Evolutionary conservation across 2,113 vertebrate species (phyloP), one percentile per base, ranked within the genome.

Genomic region (Sitta europaea): DNA sequence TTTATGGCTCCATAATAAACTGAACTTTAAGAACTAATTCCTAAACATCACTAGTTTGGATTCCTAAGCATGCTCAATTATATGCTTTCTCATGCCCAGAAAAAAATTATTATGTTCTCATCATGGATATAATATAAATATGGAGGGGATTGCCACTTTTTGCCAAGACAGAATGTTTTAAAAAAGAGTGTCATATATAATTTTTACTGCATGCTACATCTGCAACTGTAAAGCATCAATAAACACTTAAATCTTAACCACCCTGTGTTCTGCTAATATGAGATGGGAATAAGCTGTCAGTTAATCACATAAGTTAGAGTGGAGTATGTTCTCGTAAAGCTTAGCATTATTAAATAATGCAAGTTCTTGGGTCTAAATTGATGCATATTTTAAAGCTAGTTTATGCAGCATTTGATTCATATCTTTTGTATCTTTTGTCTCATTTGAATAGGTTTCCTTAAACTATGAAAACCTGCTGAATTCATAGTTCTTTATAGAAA

Each of bases 1-100:
- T 92, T 80, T 23, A 72, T 15, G 42, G 59, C 68, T 91, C 86
- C 62, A 73, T 84, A 94, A 96, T 85, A 20, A 92, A 89, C 29
- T 90, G 70, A 75, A 92, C 42, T 82, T 96, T 92, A 67, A 97
- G 59, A 94, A 66, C 15, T 85, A 95, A 73, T 91, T 95, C 66
- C 33, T 96, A 92, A 93, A 93, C 11, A 85, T 71, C 47, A 71
- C n/a, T 63, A 33, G 27, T 89, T 88, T 73, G 38, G 38, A 57
- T 89, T 92, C 59, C 57, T 89, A 84, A 66, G 47, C 28, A 86
- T 74, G 78, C 31, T 57, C 78, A 74, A 24, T 82, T 91, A 76
- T 84, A 96, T 45, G 55, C 42, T 20, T 89, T 71, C 23, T 86
- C 42, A n/a, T 29, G 50, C 13, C 28, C 14, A 74, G 54, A 59